Evolutionary conservation across 2,888 invertebrate species (phyloP), one percentile per base, ranked within the genome.

Genomic region (Vesta saturnalis): DNA sequence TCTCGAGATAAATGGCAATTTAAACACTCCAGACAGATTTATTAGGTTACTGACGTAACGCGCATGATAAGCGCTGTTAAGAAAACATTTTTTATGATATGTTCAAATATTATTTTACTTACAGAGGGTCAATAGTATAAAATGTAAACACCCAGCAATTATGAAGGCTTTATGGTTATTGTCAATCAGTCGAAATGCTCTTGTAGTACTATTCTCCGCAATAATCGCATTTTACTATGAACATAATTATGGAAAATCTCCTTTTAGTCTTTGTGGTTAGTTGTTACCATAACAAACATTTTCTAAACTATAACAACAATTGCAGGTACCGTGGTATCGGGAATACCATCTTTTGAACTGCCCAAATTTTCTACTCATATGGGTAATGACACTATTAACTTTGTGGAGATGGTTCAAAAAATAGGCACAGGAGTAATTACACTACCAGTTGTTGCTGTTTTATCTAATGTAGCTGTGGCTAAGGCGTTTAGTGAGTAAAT

Each of bases 381-480:
- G 47, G 86, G 86, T 64, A 92, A 93, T 81, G 85, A 87, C 59
- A 88, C 88, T 0, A 87, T 91, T 69, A 84, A 84, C 23, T 90
- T 93, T 77, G 60, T 84, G 3, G 91, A 90, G 74, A 93, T 94
- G 89, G 87, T 90, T 65, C 84, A 87, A 68, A 87, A 89, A 77
- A 87, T 97, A 66, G 93, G 95, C 67, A 86, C 91, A 61, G 94
- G 94, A 10, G 88, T 96, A 57, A 77, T 93, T 61, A 89, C 97
- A 72, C 86, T 96, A 75, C 96, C 97, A 1, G 82, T 97, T 30
- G 91, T 97, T 63, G 93, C 95, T 70, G 91, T 97, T 65, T 85
- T 97, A 70, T 96, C 96, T 59, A 95, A 96, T 80, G 94, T 97
- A 67, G 96, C 97, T 23, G 97, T 98, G 75, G 96, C 96, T 12